A percentile compares a stretch with the other conserved stretches of the same genome.
Conservation (phyloP, 2,113 vertebrate species). For the Clarias magur region DNA sequence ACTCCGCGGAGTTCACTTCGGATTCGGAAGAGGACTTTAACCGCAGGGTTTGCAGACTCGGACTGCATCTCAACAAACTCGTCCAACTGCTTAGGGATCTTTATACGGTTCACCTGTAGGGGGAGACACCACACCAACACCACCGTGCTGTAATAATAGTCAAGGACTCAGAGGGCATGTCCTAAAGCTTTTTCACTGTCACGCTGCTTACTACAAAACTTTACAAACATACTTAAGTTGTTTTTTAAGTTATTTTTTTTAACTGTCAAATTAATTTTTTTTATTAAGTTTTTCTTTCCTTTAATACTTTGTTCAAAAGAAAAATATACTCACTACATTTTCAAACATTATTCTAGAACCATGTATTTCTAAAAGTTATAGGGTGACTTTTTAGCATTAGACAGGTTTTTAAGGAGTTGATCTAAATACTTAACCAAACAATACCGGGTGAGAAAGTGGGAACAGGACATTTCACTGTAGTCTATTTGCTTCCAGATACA, state of each 20-base stretch:
- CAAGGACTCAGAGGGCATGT: neutral
- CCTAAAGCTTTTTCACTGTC: neutral
- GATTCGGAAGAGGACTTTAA: constrained; percentile 84
- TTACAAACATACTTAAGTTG: neutral
- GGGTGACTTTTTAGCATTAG: too few species aligned
- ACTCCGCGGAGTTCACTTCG: constrained; percentile 86
- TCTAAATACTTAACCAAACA: too few species aligned
- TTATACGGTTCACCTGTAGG: constrained; percentile 93
- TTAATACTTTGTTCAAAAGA: neutral
- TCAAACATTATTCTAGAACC: neutral
- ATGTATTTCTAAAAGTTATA: neutral
- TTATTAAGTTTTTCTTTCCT: neutral
- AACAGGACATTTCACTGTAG: too few species aligned
- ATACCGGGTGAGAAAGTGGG: too few species aligned
- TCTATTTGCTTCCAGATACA: too few species aligned
- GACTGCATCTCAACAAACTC: constrained; percentile 95
- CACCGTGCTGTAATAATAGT: neutral
- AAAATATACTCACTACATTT: neutral
- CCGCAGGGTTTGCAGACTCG: constrained; percentile 85
- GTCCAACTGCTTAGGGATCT: constrained; percentile 92
- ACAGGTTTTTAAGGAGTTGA: too few species aligned
- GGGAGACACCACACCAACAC: constrained; percentile 41
- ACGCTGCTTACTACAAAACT: neutral
- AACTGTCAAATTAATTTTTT: neutral
- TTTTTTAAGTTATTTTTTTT: neutral